These are phyloP conservation scores for Mesocentrotus franciscanus DNA, from an alignment of 53 echinoderm and acorn worm species.

Conservation along the genomic window DNA sequence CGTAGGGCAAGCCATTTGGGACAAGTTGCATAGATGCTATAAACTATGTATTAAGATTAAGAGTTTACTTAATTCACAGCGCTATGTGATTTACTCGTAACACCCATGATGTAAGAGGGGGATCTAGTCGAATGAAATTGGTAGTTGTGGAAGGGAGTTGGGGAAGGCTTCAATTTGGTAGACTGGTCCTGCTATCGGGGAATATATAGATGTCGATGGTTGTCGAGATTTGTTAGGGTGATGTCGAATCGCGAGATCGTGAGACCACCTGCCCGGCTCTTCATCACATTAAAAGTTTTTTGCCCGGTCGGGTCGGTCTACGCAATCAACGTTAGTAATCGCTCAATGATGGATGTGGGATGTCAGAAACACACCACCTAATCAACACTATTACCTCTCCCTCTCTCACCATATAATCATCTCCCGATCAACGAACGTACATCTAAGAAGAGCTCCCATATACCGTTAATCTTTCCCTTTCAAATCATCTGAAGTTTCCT, in stretches of 20 bases:
- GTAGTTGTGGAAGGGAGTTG: background rate
- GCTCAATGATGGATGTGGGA: slow-evolving; percentile 41
- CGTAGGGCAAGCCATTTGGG: background rate
- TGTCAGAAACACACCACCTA: slow-evolving; percentile 18
- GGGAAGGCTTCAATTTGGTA: background rate
- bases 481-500: background rate
- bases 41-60: background rate
- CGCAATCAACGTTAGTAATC: slow-evolving; percentile 51
- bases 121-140: background rate
- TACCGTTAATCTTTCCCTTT: background rate
- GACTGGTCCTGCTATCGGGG: background rate
- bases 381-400: slow-evolving; percentile 43
- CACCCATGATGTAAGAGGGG: background rate
- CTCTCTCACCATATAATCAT: background rate
- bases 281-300: slow-evolving; percentile 52
- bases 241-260: slow-evolving; percentile 30
- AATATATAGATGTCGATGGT: background rate
- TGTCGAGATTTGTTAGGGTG: slow-evolving; percentile 20
- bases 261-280: slow-evolving; percentile 49
- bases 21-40: background rate
- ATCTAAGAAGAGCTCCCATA: background rate
- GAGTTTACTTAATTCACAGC: background rate
- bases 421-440: background rate
- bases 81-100: background rate
- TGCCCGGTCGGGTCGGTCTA: background rate